Base-by-base conservation (phyloP, 2,113 vertebrate genomes). In the Zosterops hypoxanthus region DNA sequence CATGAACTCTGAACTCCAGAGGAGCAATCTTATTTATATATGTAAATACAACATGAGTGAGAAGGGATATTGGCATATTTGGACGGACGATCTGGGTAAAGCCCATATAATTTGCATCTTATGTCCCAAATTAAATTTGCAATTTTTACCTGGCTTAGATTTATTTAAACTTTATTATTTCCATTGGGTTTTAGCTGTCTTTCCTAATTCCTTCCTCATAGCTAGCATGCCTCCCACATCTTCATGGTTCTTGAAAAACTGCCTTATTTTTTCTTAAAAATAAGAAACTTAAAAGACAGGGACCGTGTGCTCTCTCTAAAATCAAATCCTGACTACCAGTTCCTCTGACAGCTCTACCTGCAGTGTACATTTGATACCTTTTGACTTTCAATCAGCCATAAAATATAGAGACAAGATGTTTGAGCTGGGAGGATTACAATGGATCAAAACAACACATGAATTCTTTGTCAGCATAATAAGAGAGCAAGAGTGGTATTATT, bases 311-410 rank as follows among this genome's bases (percentile, higher is more conserved):
- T 68, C 28, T 60, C 46, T 66, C 75, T 80, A 66, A 59, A 90
- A 70, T 59, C 66, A 87, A 90, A 94, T 50, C 63, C 75, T 86
- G 39, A 60, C 71, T 88, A 77, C 12, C 71, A 68, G 41, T 63
- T 69, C 33, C 70, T 85, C 89, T 84, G 82, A 87, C 75, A 93
- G 68, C 39, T 88, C 92, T 88, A 60, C 61, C 76, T 90, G 56
- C 50, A 77, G 28, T 8, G 21, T 33, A 93, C 36, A 73, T 70
- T 85, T 90, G 85, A 36, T 60, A 84, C 13, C 31, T 89, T 95
- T 60, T 41, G 68, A 90, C 85, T 77, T 86, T 90, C 69, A 73
- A 10, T 90, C 89, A 87, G 29, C 33, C 24, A 12, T 44, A 66
- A 93, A 71, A 80, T 55, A 31, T 6, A 68, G 36, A 56, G 76